A percentile compares a stretch with the other conserved stretches of the same genome.
Conservation (phyloP, 2,797 vertebrate species). For the Crax fasciolata region DNA sequence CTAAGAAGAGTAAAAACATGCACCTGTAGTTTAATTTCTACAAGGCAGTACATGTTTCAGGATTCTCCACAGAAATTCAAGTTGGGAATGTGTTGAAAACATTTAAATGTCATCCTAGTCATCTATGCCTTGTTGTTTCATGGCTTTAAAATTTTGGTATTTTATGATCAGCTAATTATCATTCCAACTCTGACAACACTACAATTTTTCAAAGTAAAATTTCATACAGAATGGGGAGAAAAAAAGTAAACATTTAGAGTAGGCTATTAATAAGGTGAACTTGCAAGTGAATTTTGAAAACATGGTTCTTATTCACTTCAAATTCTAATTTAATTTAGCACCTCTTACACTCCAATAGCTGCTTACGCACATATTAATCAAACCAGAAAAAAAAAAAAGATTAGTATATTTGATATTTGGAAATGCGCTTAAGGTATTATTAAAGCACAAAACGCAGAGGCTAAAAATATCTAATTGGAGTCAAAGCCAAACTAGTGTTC, state of each 20-base stretch:
- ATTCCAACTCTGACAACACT: constrained; percentile 12
- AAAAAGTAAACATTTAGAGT: constrained; percentile 16
- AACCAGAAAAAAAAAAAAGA: not conserved
- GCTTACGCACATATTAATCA: not conserved
- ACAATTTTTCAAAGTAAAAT: constrained; percentile 2
- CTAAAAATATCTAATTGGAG: not conserved
- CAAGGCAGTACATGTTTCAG: not conserved
- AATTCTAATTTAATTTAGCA: constrained; percentile 37
- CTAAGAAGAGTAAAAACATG: not conserved
- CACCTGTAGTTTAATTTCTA: not conserved
- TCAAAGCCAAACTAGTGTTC: not conserved
- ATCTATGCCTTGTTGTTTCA: not conserved
- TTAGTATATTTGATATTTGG: not conserved
- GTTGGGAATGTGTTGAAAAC: not conserved
- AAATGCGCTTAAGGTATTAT: not conserved
- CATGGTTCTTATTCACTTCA: not conserved
- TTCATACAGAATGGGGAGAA: not conserved
- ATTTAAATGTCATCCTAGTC: not conserved
- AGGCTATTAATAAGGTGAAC: not conserved
- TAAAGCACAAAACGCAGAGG: not conserved
- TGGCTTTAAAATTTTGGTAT: not conserved
- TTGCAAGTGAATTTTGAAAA: not conserved
- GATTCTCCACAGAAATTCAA: not conserved
- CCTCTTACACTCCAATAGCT: not conserved
- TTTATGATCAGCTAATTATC: constrained; percentile 14